These are phyloP conservation scores for Enteromius viviparus DNA, from an alignment of 2,797 vertebrate genomes.

Conservation along the genomic window DNA sequence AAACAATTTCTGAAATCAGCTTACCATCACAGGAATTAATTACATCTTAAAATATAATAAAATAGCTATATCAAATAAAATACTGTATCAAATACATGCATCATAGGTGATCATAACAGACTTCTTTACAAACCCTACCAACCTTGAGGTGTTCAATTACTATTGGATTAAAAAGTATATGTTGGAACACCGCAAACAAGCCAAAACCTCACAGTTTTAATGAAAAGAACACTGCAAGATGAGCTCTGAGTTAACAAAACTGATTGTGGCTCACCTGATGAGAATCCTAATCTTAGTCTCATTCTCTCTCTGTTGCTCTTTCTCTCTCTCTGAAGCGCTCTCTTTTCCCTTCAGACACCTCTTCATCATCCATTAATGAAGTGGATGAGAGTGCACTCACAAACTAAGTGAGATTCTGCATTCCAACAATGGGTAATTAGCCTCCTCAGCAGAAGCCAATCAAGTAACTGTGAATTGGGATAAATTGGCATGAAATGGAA, in stretches of 20 bases:
- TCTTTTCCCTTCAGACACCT: constrained; percentile 37
- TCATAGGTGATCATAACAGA: not conserved
- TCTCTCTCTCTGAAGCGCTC: not conserved
- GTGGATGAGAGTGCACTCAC: constrained; percentile 53
- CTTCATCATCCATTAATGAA: constrained; percentile 57
- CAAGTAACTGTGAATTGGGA: constrained; percentile 54
- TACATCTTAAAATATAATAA: not conserved
- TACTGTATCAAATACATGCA: not conserved
- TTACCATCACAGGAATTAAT: not conserved
- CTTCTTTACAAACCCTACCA: not conserved
- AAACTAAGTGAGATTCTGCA: constrained; percentile 49
- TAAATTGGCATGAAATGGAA: constrained; percentile 51
- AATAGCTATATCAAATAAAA: not conserved
- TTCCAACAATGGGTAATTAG: constrained; percentile 56
- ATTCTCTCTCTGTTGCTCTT: not conserved
- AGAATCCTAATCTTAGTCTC: constrained; percentile 37
- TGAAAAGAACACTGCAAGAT: not conserved
- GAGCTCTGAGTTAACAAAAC: constrained; percentile 1
- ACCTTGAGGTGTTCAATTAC: not conserved
- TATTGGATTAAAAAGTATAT: not conserved
- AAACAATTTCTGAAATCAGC: not conserved
- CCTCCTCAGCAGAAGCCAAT: constrained; percentile 53
- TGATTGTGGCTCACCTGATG: constrained; percentile 27
- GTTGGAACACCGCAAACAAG: constrained; percentile 12
- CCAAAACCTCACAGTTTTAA: not conserved